Base-by-base conservation (phyloP, 2,888 invertebrate species). In the Tachina grossa region DNA sequence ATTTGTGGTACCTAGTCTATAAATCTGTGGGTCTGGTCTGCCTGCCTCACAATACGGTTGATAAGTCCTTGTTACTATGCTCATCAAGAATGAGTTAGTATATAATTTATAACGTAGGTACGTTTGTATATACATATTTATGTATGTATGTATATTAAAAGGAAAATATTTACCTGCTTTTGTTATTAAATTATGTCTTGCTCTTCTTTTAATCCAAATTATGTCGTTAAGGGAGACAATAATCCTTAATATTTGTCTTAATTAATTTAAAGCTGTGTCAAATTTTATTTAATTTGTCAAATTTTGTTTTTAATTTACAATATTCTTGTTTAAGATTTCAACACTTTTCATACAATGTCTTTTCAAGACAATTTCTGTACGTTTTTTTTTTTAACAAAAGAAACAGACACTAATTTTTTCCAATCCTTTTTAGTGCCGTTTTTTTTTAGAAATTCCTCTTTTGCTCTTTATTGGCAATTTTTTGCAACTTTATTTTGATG, bases 391-490 rank as follows among this genome's bases (percentile, higher is more conserved):
- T 76, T 66, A 49, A 51, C 39, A 51, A 31, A 59, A 71, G 22
- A 61, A 57, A 66, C 22, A 47, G 8, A 43, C 59, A 69, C 68
- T 41, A 76, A 71, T 59, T 81, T 74, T 74, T 75, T 74, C 10
- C 45, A 77, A 77, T 68, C 57, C 77, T 57, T 81, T 71, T 71
- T 59, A 43, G 31, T 72, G 45, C 47, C 68, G 66, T 47, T 66
- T 49, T 57, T 4, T 63, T 55, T 63, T 13, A 39, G 1, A 14
- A 75, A 75, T 65, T 75, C 22, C 43, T 43, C 22, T 47, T 39
- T 16, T 41, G 19, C 39, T 57, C 41, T 59, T 41, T 49, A 16
- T 59, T 57, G 13, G 13, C 57, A n/a, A 9, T 59, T 53, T 71
- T 79, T 22, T 14, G 39, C 16, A 49, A 51, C 9, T 68, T 59